These are phyloP conservation scores for Pelochelys cantorii DNA, from an alignment of 2,797 vertebrate genomes.

Conservation along the genomic window DNA sequence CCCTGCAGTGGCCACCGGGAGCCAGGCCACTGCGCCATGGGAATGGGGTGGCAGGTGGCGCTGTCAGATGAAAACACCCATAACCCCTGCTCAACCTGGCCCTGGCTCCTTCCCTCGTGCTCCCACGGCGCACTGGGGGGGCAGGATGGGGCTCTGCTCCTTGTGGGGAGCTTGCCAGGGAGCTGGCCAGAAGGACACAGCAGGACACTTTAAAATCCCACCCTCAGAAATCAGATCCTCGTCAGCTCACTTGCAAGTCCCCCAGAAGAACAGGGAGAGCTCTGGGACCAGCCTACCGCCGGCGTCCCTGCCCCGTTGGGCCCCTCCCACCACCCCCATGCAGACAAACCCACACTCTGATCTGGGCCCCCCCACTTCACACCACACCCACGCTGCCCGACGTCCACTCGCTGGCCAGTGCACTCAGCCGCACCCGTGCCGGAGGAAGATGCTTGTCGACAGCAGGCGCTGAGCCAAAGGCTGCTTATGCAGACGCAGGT, in stretches of 20 bases:
- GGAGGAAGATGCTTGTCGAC: no score
- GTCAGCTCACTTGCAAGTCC: background rate
- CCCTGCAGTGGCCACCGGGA: background rate
- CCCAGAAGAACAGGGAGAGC: background rate
- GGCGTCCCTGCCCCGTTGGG: background rate
- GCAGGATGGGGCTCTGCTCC: background rate
- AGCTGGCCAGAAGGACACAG: background rate
- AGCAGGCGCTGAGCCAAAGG: background rate
- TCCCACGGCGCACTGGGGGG: background rate
- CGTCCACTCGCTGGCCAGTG: background rate
- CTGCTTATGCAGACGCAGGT: background rate
- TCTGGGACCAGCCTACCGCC: background rate
- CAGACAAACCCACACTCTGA: background rate
- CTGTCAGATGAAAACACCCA: background rate
- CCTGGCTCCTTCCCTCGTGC: background rate
- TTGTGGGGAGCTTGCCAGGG: constrained; percentile 1
- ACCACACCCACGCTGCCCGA: background rate
- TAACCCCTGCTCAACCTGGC: background rate
- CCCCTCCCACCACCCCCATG: background rate
- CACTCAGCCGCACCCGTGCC: background rate
- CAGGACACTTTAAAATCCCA: background rate
- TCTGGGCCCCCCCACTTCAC: background rate
- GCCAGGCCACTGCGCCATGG: background rate
- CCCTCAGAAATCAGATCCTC: background rate
- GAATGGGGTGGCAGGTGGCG: background rate